Evolutionary conservation across 1,140 invertebrate genomes (phyloP), one percentile per base, ranked within the genome.

Genomic region (Bombus breviceps): DNA sequence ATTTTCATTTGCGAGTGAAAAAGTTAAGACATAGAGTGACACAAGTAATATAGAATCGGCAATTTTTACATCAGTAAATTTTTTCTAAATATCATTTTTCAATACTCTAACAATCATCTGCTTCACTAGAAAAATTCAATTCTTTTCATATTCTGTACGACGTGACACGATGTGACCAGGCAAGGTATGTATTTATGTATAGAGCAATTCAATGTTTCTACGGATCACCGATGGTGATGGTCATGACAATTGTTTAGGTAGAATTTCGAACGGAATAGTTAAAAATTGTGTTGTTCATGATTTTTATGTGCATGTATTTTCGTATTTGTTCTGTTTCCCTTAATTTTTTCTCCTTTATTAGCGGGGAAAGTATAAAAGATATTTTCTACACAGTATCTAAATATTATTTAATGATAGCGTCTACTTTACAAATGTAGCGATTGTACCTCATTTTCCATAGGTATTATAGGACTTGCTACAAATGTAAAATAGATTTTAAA

Each of bases 401-500:
- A 75, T 47, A 75, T 6, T 10, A 34, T 53, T 25, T 32, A 53
- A 8, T 22, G 32, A 34, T 53, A 39, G 28, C 39, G 13, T 34
- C 4, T 57, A 25, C 15, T 57, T 22, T 12, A 32, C 10, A 4
- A 53, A 53, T 32, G 25, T 6, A 34, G 34, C 4, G n/a, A 57
- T 72, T 25, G 18, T 41, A 47, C 3, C 18, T n/a, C 1, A 47
- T 13, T 53, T n/a, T 2, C 34, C 13, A 41, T 9, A 53, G 47
- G 47, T 53, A 43, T 74, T 75, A 2, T 22, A 28, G 10, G 6
- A 59, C 59, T 57, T 72, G 2, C n/a, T 8, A 28, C 43, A 80
- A 69, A 69, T 37, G 34, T 69, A 47, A 37, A 81, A 39, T 41
- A 53, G 37, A 72, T 59, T 71, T 62, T 72, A 37, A 81, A 81